These are phyloP conservation scores for Crotalus horridus DNA, from an alignment of 2,113 vertebrate species.

Conservation along the genomic window DNA sequence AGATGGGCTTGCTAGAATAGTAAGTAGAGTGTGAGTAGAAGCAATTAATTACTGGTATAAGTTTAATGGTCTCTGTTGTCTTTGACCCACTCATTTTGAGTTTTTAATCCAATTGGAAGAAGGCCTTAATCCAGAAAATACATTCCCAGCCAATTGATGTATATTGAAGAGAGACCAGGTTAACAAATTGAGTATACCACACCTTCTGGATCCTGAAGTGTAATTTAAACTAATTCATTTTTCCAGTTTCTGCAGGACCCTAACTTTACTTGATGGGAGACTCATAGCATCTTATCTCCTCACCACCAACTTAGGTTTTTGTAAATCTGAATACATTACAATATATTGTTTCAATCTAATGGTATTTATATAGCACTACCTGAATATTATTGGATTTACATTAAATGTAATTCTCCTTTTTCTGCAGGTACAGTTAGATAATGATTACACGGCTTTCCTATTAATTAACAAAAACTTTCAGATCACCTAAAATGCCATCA, in stretches of 20 bases:
- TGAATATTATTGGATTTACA: background rate
- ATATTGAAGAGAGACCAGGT: background rate
- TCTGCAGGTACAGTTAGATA: background rate
- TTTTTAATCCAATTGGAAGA: background rate
- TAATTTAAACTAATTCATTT: background rate
- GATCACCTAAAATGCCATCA: background rate
- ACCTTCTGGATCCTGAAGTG: background rate
- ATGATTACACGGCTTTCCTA: background rate
- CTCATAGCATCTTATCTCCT: background rate
- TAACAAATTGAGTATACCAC: background rate
- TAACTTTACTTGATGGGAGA: background rate
- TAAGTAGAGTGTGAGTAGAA: background rate
- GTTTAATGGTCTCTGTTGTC: background rate
- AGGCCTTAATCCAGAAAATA: background rate
- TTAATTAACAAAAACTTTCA: background rate
- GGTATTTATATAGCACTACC: background rate
- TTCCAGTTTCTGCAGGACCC: background rate
- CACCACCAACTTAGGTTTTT: background rate
- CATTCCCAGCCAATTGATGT: background rate
- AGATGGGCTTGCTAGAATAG: background rate
- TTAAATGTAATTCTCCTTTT: background rate
- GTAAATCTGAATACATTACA: background rate
- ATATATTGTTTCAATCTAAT: background rate
- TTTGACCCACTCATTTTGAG: background rate
- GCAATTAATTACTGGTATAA: background rate